Evolutionary conservation across 2,888 invertebrate species (phyloP).

Genomic region (Pseudococcus longispinus): DNA sequence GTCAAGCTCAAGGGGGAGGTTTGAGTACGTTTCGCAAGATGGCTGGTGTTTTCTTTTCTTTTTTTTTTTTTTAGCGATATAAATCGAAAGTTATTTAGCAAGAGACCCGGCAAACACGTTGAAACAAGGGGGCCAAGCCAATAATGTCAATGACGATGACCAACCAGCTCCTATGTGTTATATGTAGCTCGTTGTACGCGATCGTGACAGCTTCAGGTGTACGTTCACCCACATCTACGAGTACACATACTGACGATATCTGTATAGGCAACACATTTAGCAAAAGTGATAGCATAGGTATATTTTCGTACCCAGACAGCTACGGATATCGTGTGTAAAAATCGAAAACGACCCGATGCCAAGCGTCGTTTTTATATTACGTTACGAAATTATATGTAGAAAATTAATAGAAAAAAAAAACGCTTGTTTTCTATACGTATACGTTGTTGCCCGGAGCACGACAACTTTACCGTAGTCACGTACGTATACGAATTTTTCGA

Average conservation of each 20-base stretch:
- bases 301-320: not conserved
- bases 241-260: not conserved
- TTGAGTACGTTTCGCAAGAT: not conserved
- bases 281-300: not conserved
- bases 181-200: not conserved
- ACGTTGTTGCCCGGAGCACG: not conserved
- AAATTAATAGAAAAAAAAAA: conserved; percentile 1
- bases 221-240: not conserved
- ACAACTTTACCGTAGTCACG: conserved; percentile 17
- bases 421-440: not conserved
- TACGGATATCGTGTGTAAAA: not conserved
- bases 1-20: not conserved
- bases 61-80: not conserved
- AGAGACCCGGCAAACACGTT: not conserved
- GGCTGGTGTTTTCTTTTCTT: not conserved
- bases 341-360: not conserved
- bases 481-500: not conserved
- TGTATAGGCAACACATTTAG: not conserved
- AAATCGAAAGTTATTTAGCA: not conserved
- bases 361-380: not conserved
- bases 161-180: not conserved
- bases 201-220: conserved; percentile 34
- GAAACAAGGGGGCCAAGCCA: not conserved
- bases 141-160: conserved; percentile 10
- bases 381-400: conserved; percentile 33